Evolutionary conservation across 2,113 vertebrate species (phyloP).

Genomic region (Mobula hypostoma): DNA sequence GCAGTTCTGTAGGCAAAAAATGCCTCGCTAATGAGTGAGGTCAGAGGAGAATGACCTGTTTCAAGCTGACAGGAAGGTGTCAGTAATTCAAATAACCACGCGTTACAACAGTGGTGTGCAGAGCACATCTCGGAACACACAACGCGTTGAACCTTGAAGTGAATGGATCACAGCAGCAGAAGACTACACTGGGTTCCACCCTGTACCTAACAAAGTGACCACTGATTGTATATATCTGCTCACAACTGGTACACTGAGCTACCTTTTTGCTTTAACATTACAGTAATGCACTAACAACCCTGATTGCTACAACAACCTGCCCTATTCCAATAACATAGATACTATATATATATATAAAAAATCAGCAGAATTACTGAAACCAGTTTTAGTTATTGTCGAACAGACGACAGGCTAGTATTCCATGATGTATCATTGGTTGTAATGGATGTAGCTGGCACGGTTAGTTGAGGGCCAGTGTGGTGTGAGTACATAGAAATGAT

Average conservation of each 20-base stretch:
- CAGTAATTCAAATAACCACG: too few species aligned
- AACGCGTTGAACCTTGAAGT: too few species aligned
- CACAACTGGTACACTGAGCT: neutral
- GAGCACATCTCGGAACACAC: too few species aligned
- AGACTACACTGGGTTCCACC: too few species aligned
- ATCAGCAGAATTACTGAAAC: conserved; percentile 19
- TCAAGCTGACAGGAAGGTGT: too few species aligned
- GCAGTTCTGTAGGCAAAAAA: too few species aligned
- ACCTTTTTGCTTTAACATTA: neutral
- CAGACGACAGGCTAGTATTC: neutral
- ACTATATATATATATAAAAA: neutral
- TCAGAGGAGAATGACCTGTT: too few species aligned
- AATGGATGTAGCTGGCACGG: neutral
- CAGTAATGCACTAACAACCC: neutral
- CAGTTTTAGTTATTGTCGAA: neutral
- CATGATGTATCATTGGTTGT: neutral
- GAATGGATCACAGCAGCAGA: too few species aligned
- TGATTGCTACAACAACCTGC: neutral
- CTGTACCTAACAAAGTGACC: too few species aligned
- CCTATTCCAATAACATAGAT: neutral
- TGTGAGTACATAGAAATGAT: neutral
- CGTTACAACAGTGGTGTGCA: too few species aligned
- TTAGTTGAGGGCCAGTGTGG: neutral
- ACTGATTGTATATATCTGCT: neutral
- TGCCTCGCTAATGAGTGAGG: too few species aligned